Conservation (phyloP, 2,888 invertebrate species). For the Melieria omissa region DNA sequence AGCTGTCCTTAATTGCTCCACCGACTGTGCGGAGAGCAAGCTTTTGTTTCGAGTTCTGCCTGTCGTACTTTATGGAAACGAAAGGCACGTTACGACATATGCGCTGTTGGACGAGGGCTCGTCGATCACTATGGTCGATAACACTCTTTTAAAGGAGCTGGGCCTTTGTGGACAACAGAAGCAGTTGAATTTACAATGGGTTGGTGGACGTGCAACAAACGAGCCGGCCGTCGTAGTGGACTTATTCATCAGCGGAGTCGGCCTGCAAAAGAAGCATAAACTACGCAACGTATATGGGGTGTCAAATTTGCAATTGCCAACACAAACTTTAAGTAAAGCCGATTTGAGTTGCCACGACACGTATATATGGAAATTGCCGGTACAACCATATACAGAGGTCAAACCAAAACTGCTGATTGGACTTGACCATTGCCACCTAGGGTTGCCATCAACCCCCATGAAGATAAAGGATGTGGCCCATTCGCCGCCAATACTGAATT, state of each 20-base stretch:
- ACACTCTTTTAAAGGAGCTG: background rate
- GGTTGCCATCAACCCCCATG: slow-evolving; percentile 20
- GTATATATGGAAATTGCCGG: background rate
- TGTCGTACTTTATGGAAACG: background rate
- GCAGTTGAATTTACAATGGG: background rate
- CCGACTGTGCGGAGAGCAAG: background rate
- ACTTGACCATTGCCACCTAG: slow-evolving; percentile 23
- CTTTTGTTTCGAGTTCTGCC: slow-evolving; percentile 28
- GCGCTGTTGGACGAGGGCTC: slow-evolving; percentile 13
- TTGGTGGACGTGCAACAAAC: slow-evolving; percentile 3
- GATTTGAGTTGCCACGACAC: background rate
- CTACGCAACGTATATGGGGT: slow-evolving; percentile 7
- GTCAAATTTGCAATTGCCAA: slow-evolving; percentile 18
- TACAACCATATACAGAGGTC: slow-evolving; percentile 11
- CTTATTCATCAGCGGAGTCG: slow-evolving; percentile 9
- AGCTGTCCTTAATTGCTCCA: background rate
- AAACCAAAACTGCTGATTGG: background rate
- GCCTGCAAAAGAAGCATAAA: background rate
- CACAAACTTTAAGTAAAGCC: slow-evolving; percentile 1
- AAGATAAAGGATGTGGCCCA: background rate
- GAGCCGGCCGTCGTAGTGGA: background rate
- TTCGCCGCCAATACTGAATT: slow-evolving; percentile 25
- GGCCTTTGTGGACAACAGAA: background rate
- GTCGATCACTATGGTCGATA: slow-evolving; percentile 3
- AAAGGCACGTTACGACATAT: background rate